A percentile compares a stretch with the other conserved stretches of the same genome.
Evolutionary conservation across 2,797 vertebrate genomes (phyloP).

Genomic region (Acanthornis magna): DNA sequence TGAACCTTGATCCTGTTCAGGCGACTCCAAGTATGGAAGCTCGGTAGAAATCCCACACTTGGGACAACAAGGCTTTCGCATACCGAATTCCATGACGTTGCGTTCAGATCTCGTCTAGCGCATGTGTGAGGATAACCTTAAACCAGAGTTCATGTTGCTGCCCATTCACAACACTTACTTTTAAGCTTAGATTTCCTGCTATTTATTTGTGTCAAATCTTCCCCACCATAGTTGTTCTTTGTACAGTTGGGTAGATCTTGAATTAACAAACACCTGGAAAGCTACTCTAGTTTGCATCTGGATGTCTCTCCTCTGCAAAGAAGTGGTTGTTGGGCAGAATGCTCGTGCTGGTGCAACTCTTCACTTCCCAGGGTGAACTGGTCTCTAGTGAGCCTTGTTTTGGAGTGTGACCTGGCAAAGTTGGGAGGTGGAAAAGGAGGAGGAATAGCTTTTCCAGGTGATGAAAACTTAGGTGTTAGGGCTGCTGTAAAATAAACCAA

Average conservation of each 20-base stretch:
- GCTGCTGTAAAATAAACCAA: not conserved
- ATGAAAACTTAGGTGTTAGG: not conserved
- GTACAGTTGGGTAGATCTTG: not conserved
- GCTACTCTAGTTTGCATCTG: not conserved
- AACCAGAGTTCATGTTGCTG: not conserved
- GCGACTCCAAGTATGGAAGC: not conserved
- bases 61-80: not conserved
- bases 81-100: not conserved
- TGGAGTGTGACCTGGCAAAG: not conserved
- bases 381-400: not conserved
- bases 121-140: not conserved
- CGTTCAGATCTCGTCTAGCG: not conserved
- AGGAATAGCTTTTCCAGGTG: not conserved
- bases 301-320: not conserved
- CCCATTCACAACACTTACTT: fast-evolving
- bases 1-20: not conserved
- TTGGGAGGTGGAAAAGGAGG: not conserved
- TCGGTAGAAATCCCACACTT: not conserved
- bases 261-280: not conserved
- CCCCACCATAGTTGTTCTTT: not conserved
- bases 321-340: too few species aligned
- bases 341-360: fast-evolving
- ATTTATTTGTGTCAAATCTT: not conserved
- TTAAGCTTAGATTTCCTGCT: not conserved
- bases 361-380: not conserved